These are phyloP conservation scores for Vidua macroura DNA, from an alignment of 2,113 vertebrate genomes.

Conservation along the genomic window DNA sequence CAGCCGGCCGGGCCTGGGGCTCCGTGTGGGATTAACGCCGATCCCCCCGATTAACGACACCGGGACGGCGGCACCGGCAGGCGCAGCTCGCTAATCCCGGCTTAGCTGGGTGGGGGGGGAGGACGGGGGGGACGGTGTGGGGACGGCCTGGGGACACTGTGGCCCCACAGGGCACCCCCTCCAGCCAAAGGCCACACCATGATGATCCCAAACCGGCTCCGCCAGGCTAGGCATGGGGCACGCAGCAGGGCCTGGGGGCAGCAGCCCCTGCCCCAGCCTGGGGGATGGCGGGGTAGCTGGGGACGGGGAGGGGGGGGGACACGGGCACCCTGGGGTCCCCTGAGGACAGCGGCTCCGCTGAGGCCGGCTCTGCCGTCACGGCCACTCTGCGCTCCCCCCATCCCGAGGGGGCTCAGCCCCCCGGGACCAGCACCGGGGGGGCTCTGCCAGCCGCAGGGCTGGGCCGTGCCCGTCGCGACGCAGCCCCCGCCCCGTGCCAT, in stretches of 20 bases:
- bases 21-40: neutral
- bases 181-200: rapidly evolving
- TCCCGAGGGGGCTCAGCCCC: neutral
- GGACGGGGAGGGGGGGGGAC: neutral
- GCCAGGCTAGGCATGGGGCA: rapidly evolving
- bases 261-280: neutral
- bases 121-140: neutral
- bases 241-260: rapidly evolving
- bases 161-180: neutral
- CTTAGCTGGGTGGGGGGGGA: neutral
- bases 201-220: neutral
- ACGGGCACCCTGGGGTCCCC: neutral
- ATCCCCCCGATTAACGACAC: conserved; percentile 40
- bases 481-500: neutral
- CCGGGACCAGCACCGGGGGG: neutral
- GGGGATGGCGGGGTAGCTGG: neutral
- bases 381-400: neutral
- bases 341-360: conserved; percentile 1
- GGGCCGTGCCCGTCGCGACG: neutral
- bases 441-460: neutral
- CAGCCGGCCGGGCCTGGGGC: neutral
- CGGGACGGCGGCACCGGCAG: neutral
- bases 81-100: neutral
- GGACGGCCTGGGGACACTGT: neutral
- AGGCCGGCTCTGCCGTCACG: neutral